These are phyloP conservation scores for Papilio xuthus DNA, from an alignment of 1,140 invertebrate genomes.

Conservation along the genomic window DNA sequence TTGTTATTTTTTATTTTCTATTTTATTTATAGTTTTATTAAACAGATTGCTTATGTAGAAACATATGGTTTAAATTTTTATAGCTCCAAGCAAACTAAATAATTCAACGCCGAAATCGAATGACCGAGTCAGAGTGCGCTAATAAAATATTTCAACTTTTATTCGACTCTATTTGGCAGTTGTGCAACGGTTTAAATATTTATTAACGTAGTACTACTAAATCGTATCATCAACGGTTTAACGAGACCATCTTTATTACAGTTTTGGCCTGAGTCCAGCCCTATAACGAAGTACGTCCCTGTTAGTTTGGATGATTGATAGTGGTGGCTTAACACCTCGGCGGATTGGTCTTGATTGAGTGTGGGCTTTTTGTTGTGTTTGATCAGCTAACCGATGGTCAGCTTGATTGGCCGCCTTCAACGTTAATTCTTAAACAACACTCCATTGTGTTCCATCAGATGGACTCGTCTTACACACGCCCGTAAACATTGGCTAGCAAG, in stretches of 20 bases:
- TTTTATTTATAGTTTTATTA: not conserved
- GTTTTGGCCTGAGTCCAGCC: slow-evolving; percentile 62
- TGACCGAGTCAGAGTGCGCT: slow-evolving; percentile 26
- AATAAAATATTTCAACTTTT: slow-evolving; percentile 36
- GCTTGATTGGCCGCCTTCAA: slow-evolving; percentile 71
- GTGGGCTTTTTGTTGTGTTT: slow-evolving; percentile 76
- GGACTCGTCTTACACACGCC: slow-evolving; percentile 36
- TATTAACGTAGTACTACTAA: slow-evolving; percentile 59
- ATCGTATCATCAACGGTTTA: slow-evolving; percentile 69
- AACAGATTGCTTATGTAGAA: not conserved
- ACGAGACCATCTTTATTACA: slow-evolving; percentile 73
- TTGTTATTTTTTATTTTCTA: not conserved
- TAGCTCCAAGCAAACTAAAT: slow-evolving; percentile 25
- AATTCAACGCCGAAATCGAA: slow-evolving; percentile 29
- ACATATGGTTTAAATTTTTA: slow-evolving; percentile 32
- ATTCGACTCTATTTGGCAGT: slow-evolving; percentile 25
- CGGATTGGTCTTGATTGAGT: slow-evolving; percentile 72
- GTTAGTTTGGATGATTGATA: slow-evolving; percentile 68
- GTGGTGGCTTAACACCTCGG: slow-evolving; percentile 70
- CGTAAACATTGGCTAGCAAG: slow-evolving; percentile 23
- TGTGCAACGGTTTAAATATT: slow-evolving; percentile 54
- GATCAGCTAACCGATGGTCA: slow-evolving; percentile 71
- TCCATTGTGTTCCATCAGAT: slow-evolving; percentile 56
- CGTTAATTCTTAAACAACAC: slow-evolving; percentile 75
- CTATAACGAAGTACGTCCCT: slow-evolving; percentile 68